Base-by-base conservation (phyloP, 2,888 invertebrate species). In the Drosophila helvetica region DNA sequence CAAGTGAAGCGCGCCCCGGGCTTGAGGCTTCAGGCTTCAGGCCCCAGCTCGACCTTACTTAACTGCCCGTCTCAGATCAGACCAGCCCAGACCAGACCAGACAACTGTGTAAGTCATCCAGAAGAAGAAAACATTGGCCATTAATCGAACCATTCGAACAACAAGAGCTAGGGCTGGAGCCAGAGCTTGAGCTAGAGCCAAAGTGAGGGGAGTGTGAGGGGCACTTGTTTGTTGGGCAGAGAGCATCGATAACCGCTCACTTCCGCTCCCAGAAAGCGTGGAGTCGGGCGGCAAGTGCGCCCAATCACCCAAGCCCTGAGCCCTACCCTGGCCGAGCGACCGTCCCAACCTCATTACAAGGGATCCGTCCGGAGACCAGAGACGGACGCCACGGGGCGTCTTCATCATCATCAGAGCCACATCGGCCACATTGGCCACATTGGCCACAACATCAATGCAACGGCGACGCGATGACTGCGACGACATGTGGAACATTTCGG, bases 231-330 rank as follows among this genome's bases (percentile, higher is more conserved):
- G 15, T 2, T n/a, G 2, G 38, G 38, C 15, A 7, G 7, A 38
- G 33, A 12, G 52, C 69, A 66, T 61, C 58, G 63, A 56, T 74
- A 88, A 88, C 82, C 86, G 64, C 67, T 82, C 88, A 86, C 80
- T 82, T 82, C 82, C 82, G 88, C 66, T 71, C 52, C 58, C 30
- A 42, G 5, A 33, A 12, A 12, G 33, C 33, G 33, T 33, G 33
- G 12, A 33, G 38, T 6, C n/a, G 25, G 19, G 27, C n/a, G 43
- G 50, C 78, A 72, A 77, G 61, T 46, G 54, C 19, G 18, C 38
- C 42, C 50, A 54, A 57, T 65, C 68, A 58, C 62, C 30, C 43
- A 63, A 25, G 42, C 42, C 17, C 43, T 45, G 45, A 18, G 10
- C 27, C n/a, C 43, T 42, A 25, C 43, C 25, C 22, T 6, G 25